A percentile compares a stretch with the other conserved stretches of the same genome.
phyloP scores from a whole-genome alignment of 2,888 invertebrate genomes.

The Selenia dentaria region DNA sequence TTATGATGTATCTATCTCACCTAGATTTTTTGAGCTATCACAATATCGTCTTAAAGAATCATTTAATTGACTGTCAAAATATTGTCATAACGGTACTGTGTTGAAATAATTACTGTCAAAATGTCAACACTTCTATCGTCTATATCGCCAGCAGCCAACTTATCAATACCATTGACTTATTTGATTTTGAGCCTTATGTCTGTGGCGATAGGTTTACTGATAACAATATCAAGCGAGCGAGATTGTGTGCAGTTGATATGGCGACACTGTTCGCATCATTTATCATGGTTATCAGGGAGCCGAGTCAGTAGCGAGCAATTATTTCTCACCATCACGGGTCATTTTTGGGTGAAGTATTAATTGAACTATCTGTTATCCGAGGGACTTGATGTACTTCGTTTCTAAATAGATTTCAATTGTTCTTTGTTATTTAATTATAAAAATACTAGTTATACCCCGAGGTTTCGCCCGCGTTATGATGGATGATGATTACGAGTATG shows the following conservation, averaged over 20 bases:
- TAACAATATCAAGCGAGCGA: slow-evolving; percentile 7
- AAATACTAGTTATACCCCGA: too few relatives aligned
- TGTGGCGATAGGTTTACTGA: slow-evolving; percentile 1
- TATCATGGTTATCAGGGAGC: slow-evolving; percentile 57
- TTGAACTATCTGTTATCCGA: slow-evolving; percentile 30
- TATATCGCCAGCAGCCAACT: slow-evolving; percentile 22
- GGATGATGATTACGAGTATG: too few relatives aligned
- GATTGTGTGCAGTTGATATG: slow-evolving; percentile 37
- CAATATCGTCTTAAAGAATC: background rate
- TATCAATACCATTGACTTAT: background rate
- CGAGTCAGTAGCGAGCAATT: slow-evolving; percentile 58
- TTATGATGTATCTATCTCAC: too few relatives aligned
- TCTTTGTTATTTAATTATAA: too few relatives aligned
- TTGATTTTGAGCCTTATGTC: slow-evolving; percentile 21
- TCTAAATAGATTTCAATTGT: too few relatives aligned
- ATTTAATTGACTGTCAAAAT: slow-evolving; percentile 44
- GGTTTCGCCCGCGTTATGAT: too few relatives aligned
- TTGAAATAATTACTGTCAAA: slow-evolving; percentile 51
- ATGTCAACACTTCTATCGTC: slow-evolving; percentile 46
- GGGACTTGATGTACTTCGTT: slow-evolving; percentile 3
- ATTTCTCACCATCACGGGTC: slow-evolving; percentile 49
- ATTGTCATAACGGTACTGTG: slow-evolving; percentile 48
- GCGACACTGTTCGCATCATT: slow-evolving; percentile 48
- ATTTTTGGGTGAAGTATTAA: slow-evolving; percentile 42
- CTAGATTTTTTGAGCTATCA: too few relatives aligned